phyloP scores from a whole-genome alignment of 1,140 invertebrate species.

The Lethrus apterus region DNA sequence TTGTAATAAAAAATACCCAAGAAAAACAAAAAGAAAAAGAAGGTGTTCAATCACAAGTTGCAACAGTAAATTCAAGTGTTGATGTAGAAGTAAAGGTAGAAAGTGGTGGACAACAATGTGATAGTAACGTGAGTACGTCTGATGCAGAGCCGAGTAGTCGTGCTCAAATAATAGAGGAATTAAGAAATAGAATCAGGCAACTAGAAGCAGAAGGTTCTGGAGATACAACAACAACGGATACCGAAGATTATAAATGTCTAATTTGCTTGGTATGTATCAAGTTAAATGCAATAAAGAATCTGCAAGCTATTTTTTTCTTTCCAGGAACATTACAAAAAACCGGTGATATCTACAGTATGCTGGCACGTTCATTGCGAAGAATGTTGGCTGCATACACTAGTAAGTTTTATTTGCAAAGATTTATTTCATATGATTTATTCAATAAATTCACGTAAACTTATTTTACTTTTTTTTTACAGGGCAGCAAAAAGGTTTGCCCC shows the following conservation, averaged over 20 bases:
- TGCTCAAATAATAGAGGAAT: constrained; percentile 55
- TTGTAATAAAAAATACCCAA: constrained; percentile 36
- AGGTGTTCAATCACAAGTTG: constrained; percentile 39
- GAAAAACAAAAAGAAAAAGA: constrained; percentile 28
- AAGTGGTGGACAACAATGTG: constrained; percentile 34
- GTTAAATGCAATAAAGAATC: not conserved
- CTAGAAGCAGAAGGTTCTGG: constrained; percentile 47
- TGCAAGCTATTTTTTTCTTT: constrained; percentile 23
- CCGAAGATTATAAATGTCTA: constrained; percentile 56
- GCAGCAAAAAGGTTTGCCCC: constrained; percentile 72
- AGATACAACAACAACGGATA: constrained; percentile 35
- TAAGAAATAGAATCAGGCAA: constrained; percentile 57
- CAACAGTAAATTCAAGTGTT: constrained; percentile 39
- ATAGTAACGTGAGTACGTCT: constrained; percentile 43
- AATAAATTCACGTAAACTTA: constrained; percentile 2
- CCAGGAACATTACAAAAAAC: constrained; percentile 55
- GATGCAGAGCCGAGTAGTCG: constrained; percentile 45
- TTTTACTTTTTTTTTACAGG: constrained; percentile 38
- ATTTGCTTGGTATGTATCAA: constrained; percentile 60
- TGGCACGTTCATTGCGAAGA: constrained; percentile 81
- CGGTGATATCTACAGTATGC: constrained; percentile 70
- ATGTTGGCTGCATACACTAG: constrained; percentile 70
- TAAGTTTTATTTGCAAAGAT: constrained; percentile 25
- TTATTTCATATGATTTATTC: constrained; percentile 1
- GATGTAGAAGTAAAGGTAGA: constrained; percentile 38